These are phyloP conservation scores for Clunio marinus DNA, from an alignment of 2,888 invertebrate species.

Conservation along the genomic window DNA sequence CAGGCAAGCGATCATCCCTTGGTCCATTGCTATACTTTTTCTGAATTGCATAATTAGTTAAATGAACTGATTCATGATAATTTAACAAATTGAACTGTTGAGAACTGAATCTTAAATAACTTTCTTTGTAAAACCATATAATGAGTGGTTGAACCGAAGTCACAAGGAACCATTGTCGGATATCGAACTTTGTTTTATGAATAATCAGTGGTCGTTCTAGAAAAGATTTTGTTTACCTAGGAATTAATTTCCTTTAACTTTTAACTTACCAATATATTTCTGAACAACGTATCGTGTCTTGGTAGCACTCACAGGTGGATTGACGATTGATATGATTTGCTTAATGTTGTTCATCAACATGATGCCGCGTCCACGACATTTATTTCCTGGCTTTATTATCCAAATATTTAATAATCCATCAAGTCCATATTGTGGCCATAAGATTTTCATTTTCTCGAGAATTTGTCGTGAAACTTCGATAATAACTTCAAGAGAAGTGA, in stretches of 20 bases:
- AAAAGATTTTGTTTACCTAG: background rate
- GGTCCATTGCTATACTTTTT: slow-evolving; percentile 75
- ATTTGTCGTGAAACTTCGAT: slow-evolving; percentile 56
- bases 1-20: slow-evolving; percentile 70
- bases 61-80: slow-evolving; percentile 87
- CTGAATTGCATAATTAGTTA: slow-evolving; percentile 92
- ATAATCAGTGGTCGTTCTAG: slow-evolving; percentile 83
- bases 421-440: slow-evolving; percentile 77
- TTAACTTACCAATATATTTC: slow-evolving; percentile 81
- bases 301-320: slow-evolving; percentile 55
- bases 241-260: background rate
- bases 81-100: slow-evolving; percentile 81
- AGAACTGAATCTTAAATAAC: slow-evolving; percentile 88
- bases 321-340: slow-evolving; percentile 73
- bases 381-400: slow-evolving; percentile 93
- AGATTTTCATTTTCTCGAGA: slow-evolving; percentile 62
- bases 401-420: slow-evolving; percentile 80
- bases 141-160: slow-evolving; percentile 86
- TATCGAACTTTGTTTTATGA: slow-evolving; percentile 90
- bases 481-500: slow-evolving; percentile 46
- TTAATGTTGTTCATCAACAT: slow-evolving; percentile 79
- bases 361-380: slow-evolving; percentile 87
- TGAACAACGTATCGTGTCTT: slow-evolving; percentile 55
- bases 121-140: slow-evolving; percentile 90
- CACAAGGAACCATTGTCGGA: slow-evolving; percentile 91